phyloP scores from a whole-genome alignment of 2,113 vertebrate genomes.

The Empidonax alnorum region DNA sequence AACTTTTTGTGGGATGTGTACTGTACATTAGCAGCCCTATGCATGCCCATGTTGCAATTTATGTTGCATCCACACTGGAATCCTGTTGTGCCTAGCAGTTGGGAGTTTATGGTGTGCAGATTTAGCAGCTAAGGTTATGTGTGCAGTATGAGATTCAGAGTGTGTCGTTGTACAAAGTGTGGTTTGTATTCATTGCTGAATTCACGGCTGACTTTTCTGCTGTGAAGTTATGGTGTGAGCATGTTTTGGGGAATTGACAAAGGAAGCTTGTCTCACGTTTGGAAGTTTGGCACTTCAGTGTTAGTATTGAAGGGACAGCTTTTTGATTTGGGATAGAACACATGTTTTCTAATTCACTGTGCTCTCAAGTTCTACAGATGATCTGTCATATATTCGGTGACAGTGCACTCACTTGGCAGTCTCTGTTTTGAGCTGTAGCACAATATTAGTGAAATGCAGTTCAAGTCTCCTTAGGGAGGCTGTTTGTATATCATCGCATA shows the following conservation, averaged over 20 bases:
- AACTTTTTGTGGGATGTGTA: not conserved
- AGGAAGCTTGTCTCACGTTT: not conserved
- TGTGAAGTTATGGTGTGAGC: not conserved
- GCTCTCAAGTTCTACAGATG: not conserved
- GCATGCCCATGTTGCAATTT: not conserved
- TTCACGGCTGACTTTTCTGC: not conserved
- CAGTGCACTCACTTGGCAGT: not conserved
- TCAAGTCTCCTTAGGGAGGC: not conserved
- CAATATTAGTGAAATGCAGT: conserved; percentile 10
- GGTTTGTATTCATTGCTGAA: not conserved
- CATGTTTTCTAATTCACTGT: not conserved
- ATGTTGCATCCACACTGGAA: not conserved
- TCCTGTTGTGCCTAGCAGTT: not conserved
- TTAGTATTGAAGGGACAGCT: not conserved
- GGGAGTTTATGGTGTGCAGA: not conserved
- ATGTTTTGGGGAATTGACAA: not conserved
- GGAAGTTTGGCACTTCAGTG: not conserved
- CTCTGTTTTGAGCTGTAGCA: not conserved
- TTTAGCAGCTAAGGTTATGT: not conserved
- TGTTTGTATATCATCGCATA: not conserved
- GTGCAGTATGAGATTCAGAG: not conserved
- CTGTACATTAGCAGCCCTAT: not conserved
- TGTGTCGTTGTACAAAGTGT: accelerated
- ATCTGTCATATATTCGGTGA: not conserved
- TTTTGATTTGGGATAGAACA: not conserved